These are phyloP conservation scores for Falco columbarius DNA, from an alignment of 2,797 vertebrate genomes.

Conservation along the genomic window DNA sequence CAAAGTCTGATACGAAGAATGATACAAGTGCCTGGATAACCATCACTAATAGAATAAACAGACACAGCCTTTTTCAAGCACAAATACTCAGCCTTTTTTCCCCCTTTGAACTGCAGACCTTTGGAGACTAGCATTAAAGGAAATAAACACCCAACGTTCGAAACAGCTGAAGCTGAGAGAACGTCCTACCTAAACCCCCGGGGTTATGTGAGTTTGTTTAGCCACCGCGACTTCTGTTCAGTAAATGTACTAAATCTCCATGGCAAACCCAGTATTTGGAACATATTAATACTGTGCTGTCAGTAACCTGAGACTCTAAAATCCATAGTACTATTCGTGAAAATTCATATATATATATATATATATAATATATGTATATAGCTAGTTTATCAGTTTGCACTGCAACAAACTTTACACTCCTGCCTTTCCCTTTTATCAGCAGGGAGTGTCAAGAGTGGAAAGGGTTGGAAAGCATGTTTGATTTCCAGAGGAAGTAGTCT, in stretches of 20 bases:
- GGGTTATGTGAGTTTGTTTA: slow-evolving; percentile 1
- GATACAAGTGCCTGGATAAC: not conserved
- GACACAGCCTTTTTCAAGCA: slow-evolving; percentile 35
- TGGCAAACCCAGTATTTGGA: not conserved
- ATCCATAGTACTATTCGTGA: not conserved
- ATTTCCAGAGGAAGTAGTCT: not conserved
- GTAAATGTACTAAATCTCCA: not conserved
- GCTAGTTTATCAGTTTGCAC: not conserved
- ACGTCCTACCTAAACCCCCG: not conserved
- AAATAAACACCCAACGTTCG: not conserved
- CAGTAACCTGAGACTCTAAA: not conserved
- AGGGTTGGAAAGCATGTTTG: not conserved
- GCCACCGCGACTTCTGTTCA: not conserved
- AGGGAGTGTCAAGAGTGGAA: not conserved
- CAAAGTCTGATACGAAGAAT: slow-evolving; percentile 69
- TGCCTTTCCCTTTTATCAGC: not conserved
- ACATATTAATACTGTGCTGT: not conserved
- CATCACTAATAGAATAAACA: slow-evolving; percentile 39
- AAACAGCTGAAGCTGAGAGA: slow-evolving; percentile 3
- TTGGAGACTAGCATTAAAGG: slow-evolving; percentile 5
- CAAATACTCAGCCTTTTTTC: not conserved
- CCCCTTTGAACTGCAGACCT: slow-evolving; percentile 2
- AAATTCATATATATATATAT: not conserved
- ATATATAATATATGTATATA: not conserved
- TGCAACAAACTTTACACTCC: not conserved